Evolutionary conservation across 2,888 invertebrate species (phyloP).

Genomic region (Plusia festucae): DNA sequence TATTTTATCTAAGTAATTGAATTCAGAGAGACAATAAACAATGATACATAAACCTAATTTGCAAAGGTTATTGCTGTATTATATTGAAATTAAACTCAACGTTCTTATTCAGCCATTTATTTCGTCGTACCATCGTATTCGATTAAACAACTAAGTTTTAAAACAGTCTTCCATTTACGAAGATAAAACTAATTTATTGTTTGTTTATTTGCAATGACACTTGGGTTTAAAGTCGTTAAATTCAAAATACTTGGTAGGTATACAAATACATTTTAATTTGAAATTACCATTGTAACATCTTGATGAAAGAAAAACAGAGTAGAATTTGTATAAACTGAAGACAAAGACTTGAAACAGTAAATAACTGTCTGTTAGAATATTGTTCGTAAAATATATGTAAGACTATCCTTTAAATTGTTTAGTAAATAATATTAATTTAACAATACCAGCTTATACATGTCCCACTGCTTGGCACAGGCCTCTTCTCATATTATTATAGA

Average conservation of each 20-base stretch:
- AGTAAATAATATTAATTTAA: no score
- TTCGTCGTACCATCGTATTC: no score
- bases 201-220: background rate
- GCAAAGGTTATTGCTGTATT: no score
- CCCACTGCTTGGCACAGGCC: no score
- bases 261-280: background rate
- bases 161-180: background rate
- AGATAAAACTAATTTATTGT: background rate
- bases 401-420: background rate
- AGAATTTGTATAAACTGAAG: background rate
- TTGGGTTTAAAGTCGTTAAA: background rate
- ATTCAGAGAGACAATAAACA: no score
- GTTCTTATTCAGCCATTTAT: no score
- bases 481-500: no score
- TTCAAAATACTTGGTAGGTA: background rate
- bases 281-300: background rate
- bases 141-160: no score
- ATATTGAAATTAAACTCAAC: no score
- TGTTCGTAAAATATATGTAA: background rate
- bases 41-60: no score
- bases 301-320: slow-evolving; percentile 19
- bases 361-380: background rate
- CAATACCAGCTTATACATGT: no score
- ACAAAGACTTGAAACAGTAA: background rate
- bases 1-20: no score